Conservation (phyloP, 2,888 invertebrate species). For the Plemyria rubiginata region DNA sequence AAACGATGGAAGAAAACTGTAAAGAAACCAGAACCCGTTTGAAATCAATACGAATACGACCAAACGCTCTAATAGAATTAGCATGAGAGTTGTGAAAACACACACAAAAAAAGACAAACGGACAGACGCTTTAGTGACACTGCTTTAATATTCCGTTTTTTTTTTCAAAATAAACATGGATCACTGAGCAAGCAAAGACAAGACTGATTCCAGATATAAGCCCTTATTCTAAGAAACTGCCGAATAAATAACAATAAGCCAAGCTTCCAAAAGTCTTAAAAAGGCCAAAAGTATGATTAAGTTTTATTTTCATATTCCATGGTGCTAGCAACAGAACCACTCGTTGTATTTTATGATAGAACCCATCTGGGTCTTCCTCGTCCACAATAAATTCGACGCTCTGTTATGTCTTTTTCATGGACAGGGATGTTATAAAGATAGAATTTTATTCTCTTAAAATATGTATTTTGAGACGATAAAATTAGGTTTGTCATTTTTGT, state of each 20-base stretch:
- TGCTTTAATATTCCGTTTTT: too few relatives aligned
- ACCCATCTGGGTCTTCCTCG: constrained; percentile 81
- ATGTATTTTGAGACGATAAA: constrained; percentile 59
- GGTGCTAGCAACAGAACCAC: constrained; percentile 74
- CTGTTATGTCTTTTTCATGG: constrained; percentile 82
- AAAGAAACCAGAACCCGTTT: too few relatives aligned
- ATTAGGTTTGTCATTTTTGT: constrained; percentile 37
- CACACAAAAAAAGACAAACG: too few relatives aligned
- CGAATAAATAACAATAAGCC: background rate
- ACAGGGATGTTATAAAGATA: constrained; percentile 72
- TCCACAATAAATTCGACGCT: constrained; percentile 81
- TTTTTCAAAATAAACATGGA: too few relatives aligned
- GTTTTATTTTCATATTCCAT: constrained; percentile 42
- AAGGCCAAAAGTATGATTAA: constrained; percentile 9
- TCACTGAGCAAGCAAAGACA: too few relatives aligned
- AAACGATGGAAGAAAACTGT: too few relatives aligned
- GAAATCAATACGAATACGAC: too few relatives aligned
- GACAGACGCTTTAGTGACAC: too few relatives aligned
- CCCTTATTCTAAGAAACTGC: background rate
- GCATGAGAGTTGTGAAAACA: too few relatives aligned
- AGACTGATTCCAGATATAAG: background rate
- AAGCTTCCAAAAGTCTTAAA: background rate
- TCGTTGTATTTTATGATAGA: constrained; percentile 81
- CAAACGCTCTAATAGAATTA: too few relatives aligned
- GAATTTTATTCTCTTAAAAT: constrained; percentile 73